phyloP scores from a whole-genome alignment of 2,888 invertebrate genomes.

The Atethmia centrago region DNA sequence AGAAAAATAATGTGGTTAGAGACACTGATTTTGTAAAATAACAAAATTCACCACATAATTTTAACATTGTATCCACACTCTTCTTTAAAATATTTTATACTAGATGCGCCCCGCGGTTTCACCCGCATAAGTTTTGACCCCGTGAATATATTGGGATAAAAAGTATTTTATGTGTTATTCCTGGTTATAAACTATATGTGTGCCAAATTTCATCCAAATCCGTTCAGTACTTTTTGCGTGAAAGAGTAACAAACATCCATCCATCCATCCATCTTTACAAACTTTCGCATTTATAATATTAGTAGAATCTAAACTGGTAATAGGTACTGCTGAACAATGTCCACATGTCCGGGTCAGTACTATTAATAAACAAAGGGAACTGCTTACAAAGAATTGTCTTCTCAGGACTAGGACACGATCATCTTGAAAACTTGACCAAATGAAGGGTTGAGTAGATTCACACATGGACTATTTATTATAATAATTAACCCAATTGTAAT shows the following conservation, averaged over 20 bases:
- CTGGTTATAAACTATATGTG: too few species aligned
- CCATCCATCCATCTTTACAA: too few species aligned
- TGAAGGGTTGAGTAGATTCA: not conserved
- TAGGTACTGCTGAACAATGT: not conserved
- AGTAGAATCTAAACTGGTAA: not conserved
- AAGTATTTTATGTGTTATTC: too few species aligned
- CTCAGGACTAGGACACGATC: not conserved
- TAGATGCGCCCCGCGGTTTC: too few species aligned
- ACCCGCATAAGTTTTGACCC: too few species aligned
- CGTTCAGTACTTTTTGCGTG: too few species aligned
- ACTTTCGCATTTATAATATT: too few species aligned
- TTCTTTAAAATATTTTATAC: too few species aligned
- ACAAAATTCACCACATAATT: not conserved
- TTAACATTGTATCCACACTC: not conserved
- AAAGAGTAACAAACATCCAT: too few species aligned
- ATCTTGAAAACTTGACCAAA: not conserved
- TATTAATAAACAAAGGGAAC: not conserved
- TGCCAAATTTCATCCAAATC: too few species aligned
- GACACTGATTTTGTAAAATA: not conserved
- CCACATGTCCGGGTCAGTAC: not conserved
- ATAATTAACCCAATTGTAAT: not conserved
- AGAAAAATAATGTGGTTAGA: not conserved
- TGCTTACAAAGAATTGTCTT: not conserved
- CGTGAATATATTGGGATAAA: too few species aligned
- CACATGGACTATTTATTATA: not conserved